phyloP scores from a whole-genome alignment of 2,113 vertebrate species.

The Lampris incognitus region DNA sequence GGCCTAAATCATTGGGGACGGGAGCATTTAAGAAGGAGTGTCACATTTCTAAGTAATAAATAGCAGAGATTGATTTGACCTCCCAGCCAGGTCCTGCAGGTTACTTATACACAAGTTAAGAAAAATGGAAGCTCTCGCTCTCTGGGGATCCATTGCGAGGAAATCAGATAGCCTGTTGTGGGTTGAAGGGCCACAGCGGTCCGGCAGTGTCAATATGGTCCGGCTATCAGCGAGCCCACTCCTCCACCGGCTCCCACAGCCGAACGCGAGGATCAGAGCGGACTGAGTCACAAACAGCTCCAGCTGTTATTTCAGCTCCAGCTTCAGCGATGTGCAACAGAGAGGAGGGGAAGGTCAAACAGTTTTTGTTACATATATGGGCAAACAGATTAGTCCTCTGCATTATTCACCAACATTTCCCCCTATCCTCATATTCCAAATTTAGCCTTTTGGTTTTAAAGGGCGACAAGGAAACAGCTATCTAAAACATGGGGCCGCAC shows the following conservation, averaged over 20 bases:
- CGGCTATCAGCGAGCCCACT: conserved; percentile 67
- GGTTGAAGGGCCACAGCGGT: conserved; percentile 87
- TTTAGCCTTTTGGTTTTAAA: conserved; percentile 38
- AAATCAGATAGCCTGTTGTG: conserved; percentile 89
- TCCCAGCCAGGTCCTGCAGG: conserved; percentile 90
- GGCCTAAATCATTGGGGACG: conserved; percentile 90
- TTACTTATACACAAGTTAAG: conserved; percentile 90
- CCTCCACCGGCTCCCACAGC: conserved; percentile 65
- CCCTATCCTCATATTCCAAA: conserved; percentile 37
- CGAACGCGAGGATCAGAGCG: conserved; percentile 67
- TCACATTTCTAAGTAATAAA: conserved; percentile 99
- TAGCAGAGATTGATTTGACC: conserved; percentile 97
- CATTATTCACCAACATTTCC: conserved; percentile 64
- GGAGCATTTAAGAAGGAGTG: conserved; percentile 94
- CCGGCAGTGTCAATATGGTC: conserved; percentile 87
- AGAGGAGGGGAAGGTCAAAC: conserved; percentile 74
- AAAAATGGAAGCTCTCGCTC: conserved; percentile 89
- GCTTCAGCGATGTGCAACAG: conserved; percentile 29
- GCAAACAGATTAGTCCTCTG: conserved; percentile 62
- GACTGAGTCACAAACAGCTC: conserved; percentile 64
- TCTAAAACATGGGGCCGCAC: not conserved
- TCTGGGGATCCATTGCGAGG: conserved; percentile 90
- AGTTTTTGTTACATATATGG: conserved; percentile 75
- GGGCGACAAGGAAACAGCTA: not conserved
- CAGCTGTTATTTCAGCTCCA: conserved; percentile 71